Conservation (phyloP, 2,113 vertebrate species). For the Siniperca chuatsi region DNA sequence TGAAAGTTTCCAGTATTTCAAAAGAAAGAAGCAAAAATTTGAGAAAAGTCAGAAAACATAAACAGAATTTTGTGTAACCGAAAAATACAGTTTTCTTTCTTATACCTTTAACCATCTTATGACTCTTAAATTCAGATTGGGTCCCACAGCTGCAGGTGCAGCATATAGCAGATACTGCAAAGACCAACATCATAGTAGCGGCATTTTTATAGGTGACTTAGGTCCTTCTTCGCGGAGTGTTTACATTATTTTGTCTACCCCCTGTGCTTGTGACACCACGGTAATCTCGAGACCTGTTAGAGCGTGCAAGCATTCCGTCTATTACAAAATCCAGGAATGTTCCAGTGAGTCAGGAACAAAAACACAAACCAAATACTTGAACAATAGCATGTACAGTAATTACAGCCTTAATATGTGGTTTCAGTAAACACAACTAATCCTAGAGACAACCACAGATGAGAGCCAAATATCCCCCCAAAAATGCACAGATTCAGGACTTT, state of each 20-base stretch:
- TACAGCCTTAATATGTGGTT: slow-evolving; percentile 38
- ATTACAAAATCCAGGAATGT: slow-evolving; percentile 58
- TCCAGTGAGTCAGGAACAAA: slow-evolving; percentile 57
- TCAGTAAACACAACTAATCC: slow-evolving; percentile 49
- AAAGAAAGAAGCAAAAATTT: too few species aligned
- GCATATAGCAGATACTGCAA: background rate
- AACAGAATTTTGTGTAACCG: too few species aligned
- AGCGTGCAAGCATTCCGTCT: slow-evolving; percentile 41
- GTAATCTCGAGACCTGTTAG: slow-evolving; percentile 36
- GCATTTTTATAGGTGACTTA: background rate
- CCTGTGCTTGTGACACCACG: background rate
- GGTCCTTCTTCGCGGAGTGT: background rate
- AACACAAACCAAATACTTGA: slow-evolving; percentile 64
- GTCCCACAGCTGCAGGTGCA: slow-evolving; percentile 23
- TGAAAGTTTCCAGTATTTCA: background rate
- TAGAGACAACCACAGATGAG: slow-evolving; percentile 14
- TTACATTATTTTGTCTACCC: slow-evolving; percentile 8
- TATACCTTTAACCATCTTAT: background rate
- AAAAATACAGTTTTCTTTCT: background rate
- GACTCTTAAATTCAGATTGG: background rate
- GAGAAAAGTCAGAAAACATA: background rate
- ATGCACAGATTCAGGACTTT: slow-evolving; percentile 24
- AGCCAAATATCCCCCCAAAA: slow-evolving; percentile 13
- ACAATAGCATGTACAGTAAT: slow-evolving; percentile 59
- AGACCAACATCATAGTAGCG: background rate